These are phyloP conservation scores for Diarsia dahlii DNA, from an alignment of 2,888 invertebrate genomes.

Conservation along the genomic window DNA sequence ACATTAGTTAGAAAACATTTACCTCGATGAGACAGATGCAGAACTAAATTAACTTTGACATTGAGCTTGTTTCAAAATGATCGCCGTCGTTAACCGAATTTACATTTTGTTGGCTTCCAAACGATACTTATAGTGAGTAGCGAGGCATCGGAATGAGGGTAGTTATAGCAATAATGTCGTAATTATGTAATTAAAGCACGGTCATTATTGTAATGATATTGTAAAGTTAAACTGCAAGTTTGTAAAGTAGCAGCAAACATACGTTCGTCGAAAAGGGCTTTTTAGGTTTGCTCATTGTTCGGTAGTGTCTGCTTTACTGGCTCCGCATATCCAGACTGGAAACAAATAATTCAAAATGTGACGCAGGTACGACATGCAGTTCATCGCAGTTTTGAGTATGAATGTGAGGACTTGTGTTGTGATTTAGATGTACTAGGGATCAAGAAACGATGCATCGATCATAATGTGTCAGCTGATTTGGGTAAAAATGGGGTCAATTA, in stretches of 20 bases:
- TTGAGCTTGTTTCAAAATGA: conserved; percentile 20
- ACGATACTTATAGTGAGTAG: background rate
- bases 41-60: conserved; percentile 46
- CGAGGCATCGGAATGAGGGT: background rate
- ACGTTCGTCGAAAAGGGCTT: background rate
- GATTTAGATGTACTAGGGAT: background rate
- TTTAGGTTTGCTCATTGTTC: background rate
- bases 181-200: conserved; percentile 7
- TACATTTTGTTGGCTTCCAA: conserved; percentile 34
- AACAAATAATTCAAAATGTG: background rate
- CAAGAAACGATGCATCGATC: background rate
- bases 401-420: background rate
- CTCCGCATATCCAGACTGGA: background rate
- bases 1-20: background rate
- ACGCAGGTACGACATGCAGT: too few species aligned
- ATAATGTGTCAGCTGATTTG: background rate
- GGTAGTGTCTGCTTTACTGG: background rate
- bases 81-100: conserved; percentile 28
- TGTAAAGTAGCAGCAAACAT: background rate
- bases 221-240: background rate
- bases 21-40: conserved; percentile 13
- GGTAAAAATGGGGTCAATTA: too few species aligned
- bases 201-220: background rate
- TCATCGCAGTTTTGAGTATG: background rate
- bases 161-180: conserved; percentile 2